Conservation (phyloP, 2,113 vertebrate genomes). For the Oceanites oceanicus region DNA sequence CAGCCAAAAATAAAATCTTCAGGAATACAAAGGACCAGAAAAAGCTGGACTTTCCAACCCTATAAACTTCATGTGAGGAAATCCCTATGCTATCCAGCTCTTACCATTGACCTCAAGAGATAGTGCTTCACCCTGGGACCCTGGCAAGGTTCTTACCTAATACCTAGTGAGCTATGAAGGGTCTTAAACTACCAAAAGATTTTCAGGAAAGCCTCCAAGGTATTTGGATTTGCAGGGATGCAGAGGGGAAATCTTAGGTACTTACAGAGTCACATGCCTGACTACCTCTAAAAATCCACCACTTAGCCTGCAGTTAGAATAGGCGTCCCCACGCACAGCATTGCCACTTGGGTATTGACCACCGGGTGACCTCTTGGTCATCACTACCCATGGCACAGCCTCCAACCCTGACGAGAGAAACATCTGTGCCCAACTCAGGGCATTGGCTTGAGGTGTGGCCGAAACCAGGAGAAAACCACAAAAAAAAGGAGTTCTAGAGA, state of each 20-base stretch:
- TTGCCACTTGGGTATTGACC: not conserved
- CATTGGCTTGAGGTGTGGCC: not conserved
- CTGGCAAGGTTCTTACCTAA: not conserved
- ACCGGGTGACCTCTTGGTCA: not conserved
- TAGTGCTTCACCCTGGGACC: not conserved
- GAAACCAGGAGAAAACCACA: not conserved
- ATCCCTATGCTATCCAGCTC: not conserved
- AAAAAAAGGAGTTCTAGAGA: not conserved
- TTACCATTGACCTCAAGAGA: not conserved
- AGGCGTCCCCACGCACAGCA: fast-evolving
- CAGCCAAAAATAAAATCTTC: not conserved
- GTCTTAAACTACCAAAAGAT: not conserved
- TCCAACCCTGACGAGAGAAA: not conserved
- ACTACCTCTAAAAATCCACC: not conserved
- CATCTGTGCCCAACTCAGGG: not conserved
- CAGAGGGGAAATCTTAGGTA: not conserved
- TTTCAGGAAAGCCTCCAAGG: conserved; percentile 1
- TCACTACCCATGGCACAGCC: not conserved
- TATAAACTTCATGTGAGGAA: not conserved
- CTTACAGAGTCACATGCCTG: not conserved
- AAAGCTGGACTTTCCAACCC: not conserved
- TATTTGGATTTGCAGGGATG: conserved; percentile 3
- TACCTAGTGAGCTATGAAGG: not conserved
- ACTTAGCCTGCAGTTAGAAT: not conserved
- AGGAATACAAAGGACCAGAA: not conserved